These are phyloP conservation scores for Rhamnusium bicolor DNA, from an alignment of 2,888 invertebrate genomes.

Conservation along the genomic window DNA sequence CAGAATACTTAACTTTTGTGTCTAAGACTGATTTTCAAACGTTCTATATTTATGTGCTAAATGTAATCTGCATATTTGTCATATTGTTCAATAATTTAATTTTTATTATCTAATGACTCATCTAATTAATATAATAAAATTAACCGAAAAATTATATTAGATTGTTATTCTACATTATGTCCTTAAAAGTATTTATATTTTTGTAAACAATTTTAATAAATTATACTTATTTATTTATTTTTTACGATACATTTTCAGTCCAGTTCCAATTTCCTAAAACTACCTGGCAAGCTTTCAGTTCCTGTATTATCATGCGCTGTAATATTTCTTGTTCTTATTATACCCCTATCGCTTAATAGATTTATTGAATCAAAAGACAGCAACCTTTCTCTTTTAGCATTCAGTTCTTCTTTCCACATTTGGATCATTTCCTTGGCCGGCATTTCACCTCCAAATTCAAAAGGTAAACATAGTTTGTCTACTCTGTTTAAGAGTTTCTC, in stretches of 20 bases:
- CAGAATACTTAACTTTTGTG: too few species aligned
- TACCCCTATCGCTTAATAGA: conserved; percentile 78
- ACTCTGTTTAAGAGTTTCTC: conserved; percentile 76
- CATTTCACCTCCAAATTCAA: conserved; percentile 81
- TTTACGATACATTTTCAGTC: conserved; percentile 70
- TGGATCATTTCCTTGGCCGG: conserved; percentile 82
- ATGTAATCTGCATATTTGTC: too few species aligned
- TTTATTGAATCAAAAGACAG: conserved; percentile 78
- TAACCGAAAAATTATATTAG: too few species aligned
- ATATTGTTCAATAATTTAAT: too few species aligned
- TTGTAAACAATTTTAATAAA: too few species aligned
- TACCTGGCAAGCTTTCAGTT: conserved; percentile 71
- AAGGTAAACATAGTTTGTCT: conserved; percentile 78
- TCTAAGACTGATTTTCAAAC: too few species aligned
- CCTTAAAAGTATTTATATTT: too few species aligned
- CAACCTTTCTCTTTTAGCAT: conserved; percentile 75
- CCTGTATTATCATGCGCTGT: conserved; percentile 53
- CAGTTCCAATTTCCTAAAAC: conserved; percentile 81
- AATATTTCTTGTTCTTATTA: conserved; percentile 69
- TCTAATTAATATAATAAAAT: too few species aligned
- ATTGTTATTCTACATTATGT: too few species aligned
- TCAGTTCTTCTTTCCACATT: conserved; percentile 78
- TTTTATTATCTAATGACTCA: too few species aligned
- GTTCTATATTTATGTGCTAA: too few species aligned
- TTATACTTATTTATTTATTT: too few species aligned